Percentiles rank a stretch among this genome's conserved stretches.
Conservation (phyloP, 2,113 vertebrate genomes). For the Dasyornis broadbenti region DNA sequence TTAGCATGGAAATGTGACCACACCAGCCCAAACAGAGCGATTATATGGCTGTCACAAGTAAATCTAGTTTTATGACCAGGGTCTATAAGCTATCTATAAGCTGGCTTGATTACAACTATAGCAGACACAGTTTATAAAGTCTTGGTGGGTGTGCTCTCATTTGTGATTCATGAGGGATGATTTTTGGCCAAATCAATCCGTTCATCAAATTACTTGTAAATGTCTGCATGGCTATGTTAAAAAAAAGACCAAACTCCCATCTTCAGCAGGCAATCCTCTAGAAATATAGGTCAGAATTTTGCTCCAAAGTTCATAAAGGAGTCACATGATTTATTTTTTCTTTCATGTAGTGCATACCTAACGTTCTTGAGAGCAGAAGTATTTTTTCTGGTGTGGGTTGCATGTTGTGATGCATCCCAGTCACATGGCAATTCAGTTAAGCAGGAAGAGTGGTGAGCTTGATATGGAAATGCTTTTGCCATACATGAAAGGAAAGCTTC, state of each 20-base stretch:
- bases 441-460: neutral
- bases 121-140: neutral
- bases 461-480: neutral
- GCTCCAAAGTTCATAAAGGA: neutral
- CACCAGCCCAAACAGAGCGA: neutral
- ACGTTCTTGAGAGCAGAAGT: neutral
- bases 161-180: neutral
- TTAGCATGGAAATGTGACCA: neutral
- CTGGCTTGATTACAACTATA: neutral
- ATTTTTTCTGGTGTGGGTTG: neutral
- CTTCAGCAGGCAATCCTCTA: neutral
- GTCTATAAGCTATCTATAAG: neutral
- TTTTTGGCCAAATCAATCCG: neutral
- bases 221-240: neutral
- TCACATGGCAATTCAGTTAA: neutral
- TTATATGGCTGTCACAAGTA: neutral
- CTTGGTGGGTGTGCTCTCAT: neutral
- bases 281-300: neutral
- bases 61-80: neutral
- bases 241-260: neutral
- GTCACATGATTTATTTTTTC: neutral
- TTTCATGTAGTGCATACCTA: neutral
- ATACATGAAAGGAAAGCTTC: neutral
- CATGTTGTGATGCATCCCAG: neutral
- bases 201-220: neutral